These are phyloP conservation scores for Enoplosus armatus DNA, from an alignment of 2,797 vertebrate genomes.

Conservation along the genomic window DNA sequence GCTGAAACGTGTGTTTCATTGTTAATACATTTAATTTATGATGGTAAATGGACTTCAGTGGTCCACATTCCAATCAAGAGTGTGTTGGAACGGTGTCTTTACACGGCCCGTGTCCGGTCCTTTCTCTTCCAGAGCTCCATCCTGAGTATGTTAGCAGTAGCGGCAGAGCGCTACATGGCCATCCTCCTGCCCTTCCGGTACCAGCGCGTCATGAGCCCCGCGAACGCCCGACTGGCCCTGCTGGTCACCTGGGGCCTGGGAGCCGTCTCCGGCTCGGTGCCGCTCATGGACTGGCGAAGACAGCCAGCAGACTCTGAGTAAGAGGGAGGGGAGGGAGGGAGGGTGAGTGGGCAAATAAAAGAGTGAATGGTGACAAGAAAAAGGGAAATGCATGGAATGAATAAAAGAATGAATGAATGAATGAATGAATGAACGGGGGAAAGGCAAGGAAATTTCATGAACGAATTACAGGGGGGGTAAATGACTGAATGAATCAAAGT, in stretches of 20 bases:
- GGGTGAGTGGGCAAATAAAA: neutral
- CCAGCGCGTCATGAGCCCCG: constrained; percentile 89
- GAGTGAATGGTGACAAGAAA: neutral
- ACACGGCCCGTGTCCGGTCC: no score
- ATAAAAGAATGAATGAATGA: neutral
- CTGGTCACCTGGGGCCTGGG: constrained; percentile 89
- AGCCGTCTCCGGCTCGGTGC: constrained; percentile 86
- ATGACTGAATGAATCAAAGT: no score
- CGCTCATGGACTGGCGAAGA: constrained; percentile 87
- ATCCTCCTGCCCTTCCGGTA: constrained; percentile 85
- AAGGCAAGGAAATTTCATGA: no score
- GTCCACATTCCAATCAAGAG: no score
- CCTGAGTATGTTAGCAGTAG: constrained; percentile 72
- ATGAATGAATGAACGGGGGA: no score
- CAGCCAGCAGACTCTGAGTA: constrained; percentile 50
- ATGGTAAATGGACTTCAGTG: no score
- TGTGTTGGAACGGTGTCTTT: no score
- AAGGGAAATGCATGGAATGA: neutral
- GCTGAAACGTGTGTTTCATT: no score
- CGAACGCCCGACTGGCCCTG: constrained; percentile 84
- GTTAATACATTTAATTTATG: no score
- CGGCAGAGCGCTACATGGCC: constrained; percentile 73
- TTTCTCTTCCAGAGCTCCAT: constrained; percentile 68
- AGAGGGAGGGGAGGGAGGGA: constrained; percentile 13
- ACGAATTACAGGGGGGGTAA: no score